Evolutionary conservation across 2,888 invertebrate genomes (phyloP), one percentile per base, ranked within the genome.

Genomic region (Apamea sordens): DNA sequence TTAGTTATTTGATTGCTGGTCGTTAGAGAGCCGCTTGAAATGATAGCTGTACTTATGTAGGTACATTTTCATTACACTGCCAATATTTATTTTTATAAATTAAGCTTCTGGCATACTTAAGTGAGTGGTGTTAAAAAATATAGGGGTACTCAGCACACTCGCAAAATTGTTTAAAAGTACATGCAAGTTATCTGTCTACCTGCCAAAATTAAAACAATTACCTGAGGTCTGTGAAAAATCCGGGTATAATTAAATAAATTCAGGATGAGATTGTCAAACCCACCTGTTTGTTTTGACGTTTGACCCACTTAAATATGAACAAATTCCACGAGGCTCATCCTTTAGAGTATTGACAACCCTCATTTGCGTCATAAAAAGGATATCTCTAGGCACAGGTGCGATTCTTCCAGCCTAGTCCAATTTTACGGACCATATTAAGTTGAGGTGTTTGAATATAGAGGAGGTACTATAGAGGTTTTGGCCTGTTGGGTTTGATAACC

Each of bases 1-100:
- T 84, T 79, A 78, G 61, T 65, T 80, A 18, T 44, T 71, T 75
- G n/a, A 67, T 50, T 84, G 56, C n/a, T 63, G 69, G 18, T 41
- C 18, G 73, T 68, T 68, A 32, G 18, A 56, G 61, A 72, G 64
- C 41, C 41, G 1, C 83, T 86, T 63, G 59, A 68, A 71, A 71
- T 82, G 82, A 32, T 68, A 36, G 41, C 15, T 47, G 32, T 64
- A 32, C 8, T 0, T 70, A 24, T 6, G 32, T 32, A 61, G n/a
- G 32, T 53, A 44, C 1, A 1, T 28, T 69, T 68, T 21, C 21
- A 50, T 32, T 50, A 69, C 24, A 32, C 50, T 10, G n/a, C 10
- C 6, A 44, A 10, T 41, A 41, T 41, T 41, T 2, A 6, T 64
- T 21, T 18, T 32, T 21, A 32, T 36, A 32, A 36, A 64, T 15